Evolutionary conservation across 2,797 vertebrate species (phyloP).

Genomic region (Cetoscarus ocellatus): DNA sequence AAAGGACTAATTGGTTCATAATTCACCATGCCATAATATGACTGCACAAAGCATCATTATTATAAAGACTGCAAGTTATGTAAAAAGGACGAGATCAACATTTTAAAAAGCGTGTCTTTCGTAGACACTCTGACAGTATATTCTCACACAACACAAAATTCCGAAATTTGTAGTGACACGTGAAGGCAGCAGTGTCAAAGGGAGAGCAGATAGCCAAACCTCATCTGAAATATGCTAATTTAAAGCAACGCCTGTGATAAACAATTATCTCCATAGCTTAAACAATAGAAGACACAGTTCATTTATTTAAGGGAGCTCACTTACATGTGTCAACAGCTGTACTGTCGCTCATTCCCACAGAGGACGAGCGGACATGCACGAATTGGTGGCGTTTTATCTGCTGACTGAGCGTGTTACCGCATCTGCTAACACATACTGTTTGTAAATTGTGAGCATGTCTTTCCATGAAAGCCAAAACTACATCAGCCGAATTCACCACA

Average conservation of each 20-base stretch:
- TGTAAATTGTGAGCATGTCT: neutral
- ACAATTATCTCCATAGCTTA: neutral
- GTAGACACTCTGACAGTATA: too few species aligned
- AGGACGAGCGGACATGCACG: fast-evolving
- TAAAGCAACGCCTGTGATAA: neutral
- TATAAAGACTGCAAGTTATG: too few species aligned
- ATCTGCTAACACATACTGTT: slow-evolving; percentile 2
- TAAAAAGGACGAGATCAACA: too few species aligned
- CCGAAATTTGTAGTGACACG: neutral
- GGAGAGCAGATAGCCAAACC: slow-evolving; percentile 5
- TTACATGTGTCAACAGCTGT: neutral
- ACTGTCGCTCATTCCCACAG: neutral
- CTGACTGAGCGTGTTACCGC: neutral
- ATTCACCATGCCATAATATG: too few species aligned
- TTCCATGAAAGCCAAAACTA: fast-evolving
- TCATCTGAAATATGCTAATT: neutral
- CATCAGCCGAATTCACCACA: slow-evolving; percentile 31
- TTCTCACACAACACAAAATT: neutral
- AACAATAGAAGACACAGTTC: neutral
- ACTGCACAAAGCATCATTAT: too few species aligned
- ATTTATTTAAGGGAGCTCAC: neutral
- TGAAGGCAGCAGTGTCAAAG: slow-evolving; percentile 45
- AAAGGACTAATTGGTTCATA: too few species aligned
- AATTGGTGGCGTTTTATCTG: neutral
- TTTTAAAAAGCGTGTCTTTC: too few species aligned